Conservation (phyloP, 2,113 vertebrate genomes). For the Corythaeola cristata region DNA sequence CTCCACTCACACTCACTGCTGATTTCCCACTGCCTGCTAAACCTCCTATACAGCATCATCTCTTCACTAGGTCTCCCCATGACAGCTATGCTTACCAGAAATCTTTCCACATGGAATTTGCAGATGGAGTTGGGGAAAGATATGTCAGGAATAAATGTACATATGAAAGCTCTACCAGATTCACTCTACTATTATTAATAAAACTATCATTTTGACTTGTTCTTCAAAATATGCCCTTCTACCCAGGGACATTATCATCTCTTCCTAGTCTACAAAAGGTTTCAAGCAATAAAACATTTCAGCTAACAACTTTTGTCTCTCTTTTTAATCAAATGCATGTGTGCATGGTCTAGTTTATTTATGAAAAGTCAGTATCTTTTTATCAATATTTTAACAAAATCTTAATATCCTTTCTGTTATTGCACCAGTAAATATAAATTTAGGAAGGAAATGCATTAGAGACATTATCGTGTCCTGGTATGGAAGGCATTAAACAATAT, state of each 20-base stretch:
- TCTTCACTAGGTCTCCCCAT: not conserved
- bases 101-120: not conserved
- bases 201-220: not conserved
- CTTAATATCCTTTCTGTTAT: not conserved
- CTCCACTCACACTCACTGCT: not conserved
- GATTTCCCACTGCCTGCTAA: not conserved
- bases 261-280: not conserved
- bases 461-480: not conserved
- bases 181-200: not conserved
- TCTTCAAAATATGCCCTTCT: not conserved
- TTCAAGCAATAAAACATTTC: not conserved
- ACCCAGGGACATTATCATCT: not conserved
- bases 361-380: not conserved
- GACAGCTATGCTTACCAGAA: not conserved
- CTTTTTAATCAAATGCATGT: not conserved
- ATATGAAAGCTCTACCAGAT: not conserved
- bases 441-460: not conserved
- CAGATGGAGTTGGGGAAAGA: accelerated
- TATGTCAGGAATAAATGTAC: not conserved
- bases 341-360: not conserved
- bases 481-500: not conserved
- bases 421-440: not conserved
- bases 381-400: not conserved
- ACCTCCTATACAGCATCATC: not conserved
- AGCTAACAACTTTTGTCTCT: not conserved